A percentile compares a stretch with the other conserved stretches of the same genome.
Conservation (phyloP, 1,140 invertebrate species). For the Dendrolimus kikuchii region DNA sequence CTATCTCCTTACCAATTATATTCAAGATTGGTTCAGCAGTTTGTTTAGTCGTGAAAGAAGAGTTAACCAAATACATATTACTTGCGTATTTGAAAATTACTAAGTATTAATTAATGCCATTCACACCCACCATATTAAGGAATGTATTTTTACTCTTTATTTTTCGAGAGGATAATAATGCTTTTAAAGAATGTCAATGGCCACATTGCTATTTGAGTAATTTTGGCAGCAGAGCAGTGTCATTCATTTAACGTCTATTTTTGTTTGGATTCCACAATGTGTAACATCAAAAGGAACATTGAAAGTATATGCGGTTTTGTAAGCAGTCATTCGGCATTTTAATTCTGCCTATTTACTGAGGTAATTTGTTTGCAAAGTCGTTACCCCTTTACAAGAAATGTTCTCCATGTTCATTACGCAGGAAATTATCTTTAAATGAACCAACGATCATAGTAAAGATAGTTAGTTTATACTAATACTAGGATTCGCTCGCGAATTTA, state of each 20-base stretch:
- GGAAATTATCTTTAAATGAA: too few relatives aligned
- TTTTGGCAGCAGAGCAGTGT: slow-evolving; percentile 57
- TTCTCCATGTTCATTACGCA: too few relatives aligned
- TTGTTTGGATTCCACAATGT: slow-evolving; percentile 40
- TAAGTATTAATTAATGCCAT: too few relatives aligned
- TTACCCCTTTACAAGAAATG: not conserved
- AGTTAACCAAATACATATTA: too few relatives aligned
- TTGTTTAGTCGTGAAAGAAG: too few relatives aligned
- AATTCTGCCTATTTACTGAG: not conserved
- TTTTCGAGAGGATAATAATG: not conserved
- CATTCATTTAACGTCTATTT: slow-evolving; percentile 62
- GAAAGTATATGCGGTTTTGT: slow-evolving; percentile 29
- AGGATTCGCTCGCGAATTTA: too few relatives aligned
- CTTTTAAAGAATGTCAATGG: slow-evolving; percentile 50
- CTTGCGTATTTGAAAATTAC: too few relatives aligned
- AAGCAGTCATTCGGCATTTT: slow-evolving; percentile 8
- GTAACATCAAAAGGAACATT: slow-evolving; percentile 28
- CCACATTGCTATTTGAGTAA: slow-evolving; percentile 54
- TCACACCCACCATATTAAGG: not conserved
- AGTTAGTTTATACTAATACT: too few relatives aligned
- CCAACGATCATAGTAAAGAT: too few relatives aligned
- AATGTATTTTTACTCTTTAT: not conserved
- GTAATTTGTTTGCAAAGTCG: slow-evolving; percentile 1
- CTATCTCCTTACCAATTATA: too few relatives aligned
- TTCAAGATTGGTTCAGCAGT: too few relatives aligned